Conservation (phyloP, 2,888 invertebrate genomes). For the Ectemnius continuus region DNA sequence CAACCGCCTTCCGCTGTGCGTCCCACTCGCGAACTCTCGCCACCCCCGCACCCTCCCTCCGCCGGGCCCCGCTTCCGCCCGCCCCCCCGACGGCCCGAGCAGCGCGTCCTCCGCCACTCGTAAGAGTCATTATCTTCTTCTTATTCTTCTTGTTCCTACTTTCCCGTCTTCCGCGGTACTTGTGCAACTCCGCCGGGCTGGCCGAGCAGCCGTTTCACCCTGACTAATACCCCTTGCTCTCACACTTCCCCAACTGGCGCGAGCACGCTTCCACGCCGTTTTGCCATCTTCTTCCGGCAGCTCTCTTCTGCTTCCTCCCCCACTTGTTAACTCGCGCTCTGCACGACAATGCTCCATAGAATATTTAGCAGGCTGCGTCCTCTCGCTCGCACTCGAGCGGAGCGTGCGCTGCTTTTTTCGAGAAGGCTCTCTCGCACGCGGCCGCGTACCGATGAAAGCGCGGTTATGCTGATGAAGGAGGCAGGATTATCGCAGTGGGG, state of each 20-base stretch:
- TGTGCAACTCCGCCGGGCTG: slow-evolving; percentile 32
- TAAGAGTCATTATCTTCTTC: slow-evolving; percentile 78
- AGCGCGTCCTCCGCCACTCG: slow-evolving; percentile 62
- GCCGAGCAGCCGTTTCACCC: not conserved
- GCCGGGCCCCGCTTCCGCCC: no score
- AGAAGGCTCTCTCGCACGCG: slow-evolving; percentile 61
- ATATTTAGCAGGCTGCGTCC: slow-evolving; percentile 70
- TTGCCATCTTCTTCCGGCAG: slow-evolving; percentile 18
- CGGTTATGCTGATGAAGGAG: slow-evolving; percentile 43
- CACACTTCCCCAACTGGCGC: slow-evolving; percentile 30
- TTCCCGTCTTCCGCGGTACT: slow-evolving; percentile 34
- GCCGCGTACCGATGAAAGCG: slow-evolving; percentile 41
- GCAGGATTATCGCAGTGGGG: slow-evolving; percentile 10
- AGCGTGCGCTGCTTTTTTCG: no score
- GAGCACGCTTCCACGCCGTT: slow-evolving; percentile 27
- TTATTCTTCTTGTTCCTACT: slow-evolving; percentile 62
- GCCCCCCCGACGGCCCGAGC: slow-evolving; percentile 46
- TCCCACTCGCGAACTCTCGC: slow-evolving; percentile 1
- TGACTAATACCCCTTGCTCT: not conserved
- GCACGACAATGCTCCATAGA: slow-evolving; percentile 65
- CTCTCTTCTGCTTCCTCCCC: slow-evolving; percentile 25
- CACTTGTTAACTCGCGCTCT: slow-evolving; percentile 41
- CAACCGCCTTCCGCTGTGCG: slow-evolving; percentile 29
- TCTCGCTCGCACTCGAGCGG: no score
- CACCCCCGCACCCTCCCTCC: no score